Evolutionary conservation across 2,888 invertebrate species (phyloP).

Genomic region (Nemotelus nigrinus): DNA sequence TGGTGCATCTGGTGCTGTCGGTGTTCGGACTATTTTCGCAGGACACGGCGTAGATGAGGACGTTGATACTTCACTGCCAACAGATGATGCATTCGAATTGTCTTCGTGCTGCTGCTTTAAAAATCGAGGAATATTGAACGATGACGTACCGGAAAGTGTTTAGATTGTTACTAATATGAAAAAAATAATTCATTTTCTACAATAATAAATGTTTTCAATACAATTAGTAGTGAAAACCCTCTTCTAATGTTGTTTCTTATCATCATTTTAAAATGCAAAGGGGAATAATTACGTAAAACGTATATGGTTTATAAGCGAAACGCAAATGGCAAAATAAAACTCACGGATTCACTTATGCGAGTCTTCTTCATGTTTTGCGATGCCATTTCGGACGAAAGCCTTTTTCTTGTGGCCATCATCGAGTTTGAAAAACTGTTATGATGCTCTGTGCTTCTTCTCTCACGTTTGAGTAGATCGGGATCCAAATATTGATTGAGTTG

Average conservation of each 20-base stretch:
- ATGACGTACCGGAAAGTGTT: constrained; percentile 44
- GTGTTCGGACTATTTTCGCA: constrained; percentile 50
- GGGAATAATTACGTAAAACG: constrained; percentile 7
- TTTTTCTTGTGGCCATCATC: constrained; percentile 61
- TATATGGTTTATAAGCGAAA: not conserved
- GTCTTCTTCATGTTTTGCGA: constrained; percentile 52
- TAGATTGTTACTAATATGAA: constrained; percentile 6
- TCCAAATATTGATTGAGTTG: constrained; percentile 79
- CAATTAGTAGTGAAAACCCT: not conserved
- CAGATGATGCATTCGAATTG: constrained; percentile 61
- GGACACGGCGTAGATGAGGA: constrained; percentile 58
- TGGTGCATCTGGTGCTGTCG: constrained; percentile 10
- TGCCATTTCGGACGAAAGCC: constrained; percentile 61
- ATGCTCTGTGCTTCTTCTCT: constrained; percentile 72
- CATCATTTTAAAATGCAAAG: constrained; percentile 23
- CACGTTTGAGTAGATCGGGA: constrained; percentile 74
- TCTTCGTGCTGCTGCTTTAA: constrained; percentile 55
- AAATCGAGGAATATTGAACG: constrained; percentile 37
- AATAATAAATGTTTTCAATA: not conserved
- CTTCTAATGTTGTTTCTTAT: constrained; percentile 17
- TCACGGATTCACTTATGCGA: constrained; percentile 63
- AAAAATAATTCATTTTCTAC: constrained; percentile 2
- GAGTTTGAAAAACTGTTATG: constrained; percentile 62
- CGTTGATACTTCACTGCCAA: constrained; percentile 56
- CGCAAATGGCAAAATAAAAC: constrained; percentile 39